Evolutionary conservation across 2,113 vertebrate genomes (phyloP), one percentile per base, ranked within the genome.

Genomic region (Xiphorhynchus elegans): DNA sequence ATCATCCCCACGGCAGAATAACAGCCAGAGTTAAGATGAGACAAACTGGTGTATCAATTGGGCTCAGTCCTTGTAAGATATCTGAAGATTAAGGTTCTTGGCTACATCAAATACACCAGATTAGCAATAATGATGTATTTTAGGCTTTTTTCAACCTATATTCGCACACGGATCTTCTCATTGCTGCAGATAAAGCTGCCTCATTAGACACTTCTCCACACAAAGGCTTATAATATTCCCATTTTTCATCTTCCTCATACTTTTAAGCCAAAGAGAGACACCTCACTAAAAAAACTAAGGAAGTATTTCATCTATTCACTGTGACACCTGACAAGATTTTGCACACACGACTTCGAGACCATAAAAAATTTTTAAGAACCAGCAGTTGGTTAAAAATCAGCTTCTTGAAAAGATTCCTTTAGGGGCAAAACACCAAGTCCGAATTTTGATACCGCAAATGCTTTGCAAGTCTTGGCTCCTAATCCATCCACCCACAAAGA

Each of bases 121-220:
- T 96, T 47, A 80, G 87, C 86, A 90, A 44, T 92, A 90, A 94
- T 23, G 58, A 92, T 47, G n/a, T 20, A 64, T 79, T 93, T 76
- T 29, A 66, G 63, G 82, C 42, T 64, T 73, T 90, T 91, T 73
- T 59, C 89, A 85, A 42, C 60, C 69, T 82, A 49, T 93, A 92
- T 95, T 96, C 58, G 17, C 91, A 60, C 40, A 68, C 62, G 50
- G 67, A 56, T 89, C 95, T 97, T 83, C 93, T 94, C 47, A 44
- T 60, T 60, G 64, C 96, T 77, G 84, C 25, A 72, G 67, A 90
- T 89, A 97, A 95, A 96, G 86, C 92, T 95, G 93, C 87, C 88
- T 96, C 96, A 96, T 96, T 91, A 94, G 90, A 87, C 84, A 82
- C 80, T 81, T 95, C 96, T 92, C 92, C 62, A 69, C 58, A 91